These are phyloP conservation scores for Ceriagrion tenellum DNA, from an alignment of 2,888 invertebrate genomes.

Conservation along the genomic window DNA sequence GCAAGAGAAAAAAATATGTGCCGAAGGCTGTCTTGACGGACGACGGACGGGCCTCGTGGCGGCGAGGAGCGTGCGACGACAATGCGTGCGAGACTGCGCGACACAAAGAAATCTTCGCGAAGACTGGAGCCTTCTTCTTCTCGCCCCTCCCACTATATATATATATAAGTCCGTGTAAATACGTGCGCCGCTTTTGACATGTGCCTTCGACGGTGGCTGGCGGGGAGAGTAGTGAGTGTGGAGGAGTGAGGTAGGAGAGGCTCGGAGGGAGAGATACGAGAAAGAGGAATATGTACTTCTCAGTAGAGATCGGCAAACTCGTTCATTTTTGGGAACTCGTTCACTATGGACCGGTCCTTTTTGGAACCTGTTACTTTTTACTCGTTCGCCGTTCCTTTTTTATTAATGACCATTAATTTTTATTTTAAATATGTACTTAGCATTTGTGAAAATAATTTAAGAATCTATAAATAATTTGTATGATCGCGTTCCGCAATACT, in stretches of 20 bases:
- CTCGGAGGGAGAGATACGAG: background rate
- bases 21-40: background rate
- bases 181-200: background rate
- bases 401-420: no score
- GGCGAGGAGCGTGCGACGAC: background rate
- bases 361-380: no score
- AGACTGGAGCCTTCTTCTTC: background rate
- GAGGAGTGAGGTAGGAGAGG: background rate
- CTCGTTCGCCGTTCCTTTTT: no score
- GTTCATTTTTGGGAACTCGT: no score
- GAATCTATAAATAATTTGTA: no score
- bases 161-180: background rate
- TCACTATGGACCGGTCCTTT: no score
- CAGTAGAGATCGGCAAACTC: no score
- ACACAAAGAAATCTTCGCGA: background rate
- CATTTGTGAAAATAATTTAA: no score
- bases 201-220: background rate
- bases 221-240: background rate
- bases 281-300: no score
- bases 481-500: no score
- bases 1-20: background rate
- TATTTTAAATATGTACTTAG: no score
- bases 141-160: background rate
- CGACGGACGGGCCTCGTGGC: no score
- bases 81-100: background rate